These are phyloP conservation scores for Cancer borealis DNA, from an alignment of 2,888 invertebrate genomes.

Conservation along the genomic window DNA sequence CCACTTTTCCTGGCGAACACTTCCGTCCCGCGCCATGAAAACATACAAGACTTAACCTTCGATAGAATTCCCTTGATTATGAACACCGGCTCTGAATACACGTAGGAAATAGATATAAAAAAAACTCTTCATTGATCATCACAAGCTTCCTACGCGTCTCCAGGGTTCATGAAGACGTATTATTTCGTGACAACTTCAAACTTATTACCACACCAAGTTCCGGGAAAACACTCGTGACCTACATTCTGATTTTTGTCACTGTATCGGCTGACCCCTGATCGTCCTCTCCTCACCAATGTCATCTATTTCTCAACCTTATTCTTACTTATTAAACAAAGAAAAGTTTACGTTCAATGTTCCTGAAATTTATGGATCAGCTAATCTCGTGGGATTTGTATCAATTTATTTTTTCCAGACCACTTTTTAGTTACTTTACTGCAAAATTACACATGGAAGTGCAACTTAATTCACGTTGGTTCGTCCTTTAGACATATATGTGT, in stretches of 20 bases:
- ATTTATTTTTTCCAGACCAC: background rate
- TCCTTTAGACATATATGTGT: background rate
- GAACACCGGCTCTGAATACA: background rate
- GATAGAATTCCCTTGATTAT: background rate
- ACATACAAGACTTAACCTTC: background rate
- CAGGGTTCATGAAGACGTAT: background rate
- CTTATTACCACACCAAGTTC: background rate
- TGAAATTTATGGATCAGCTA: background rate
- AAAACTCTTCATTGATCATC: background rate
- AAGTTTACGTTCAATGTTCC: background rate
- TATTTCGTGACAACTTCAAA: background rate
- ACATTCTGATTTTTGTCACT: background rate
- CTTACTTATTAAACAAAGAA: background rate
- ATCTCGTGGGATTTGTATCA: background rate
- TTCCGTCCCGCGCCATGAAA: background rate
- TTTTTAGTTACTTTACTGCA: background rate
- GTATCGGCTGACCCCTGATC: background rate
- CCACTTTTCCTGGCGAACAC: background rate
- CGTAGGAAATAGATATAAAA: background rate
- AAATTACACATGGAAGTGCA: background rate
- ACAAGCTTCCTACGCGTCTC: background rate
- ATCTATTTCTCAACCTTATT: background rate
- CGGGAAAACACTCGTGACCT: background rate
- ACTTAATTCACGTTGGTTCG: background rate
- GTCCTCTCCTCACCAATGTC: background rate